Conservation (phyloP, 2,888 invertebrate species). For the Eremobia ochroleuca region DNA sequence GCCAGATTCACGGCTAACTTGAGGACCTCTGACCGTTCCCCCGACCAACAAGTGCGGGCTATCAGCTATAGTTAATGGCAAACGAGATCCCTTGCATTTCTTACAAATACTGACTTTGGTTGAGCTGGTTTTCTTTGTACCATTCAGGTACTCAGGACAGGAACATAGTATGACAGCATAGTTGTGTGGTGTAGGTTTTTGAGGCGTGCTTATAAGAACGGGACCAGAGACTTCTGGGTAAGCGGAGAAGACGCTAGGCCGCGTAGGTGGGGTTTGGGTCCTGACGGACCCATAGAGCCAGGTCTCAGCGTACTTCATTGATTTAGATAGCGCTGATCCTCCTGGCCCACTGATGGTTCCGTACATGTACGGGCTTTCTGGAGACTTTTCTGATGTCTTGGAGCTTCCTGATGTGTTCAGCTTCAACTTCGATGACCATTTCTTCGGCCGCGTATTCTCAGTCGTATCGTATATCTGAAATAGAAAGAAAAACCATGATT, state of each 20-base stretch:
- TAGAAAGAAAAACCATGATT: slow-evolving; percentile 49
- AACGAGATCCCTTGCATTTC: slow-evolving; percentile 95
- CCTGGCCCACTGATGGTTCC: slow-evolving; percentile 91
- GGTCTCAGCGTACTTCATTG: slow-evolving; percentile 96
- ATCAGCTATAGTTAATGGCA: slow-evolving; percentile 93
- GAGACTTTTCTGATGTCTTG: slow-evolving; percentile 87
- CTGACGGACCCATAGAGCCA: slow-evolving; percentile 96
- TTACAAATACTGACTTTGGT: slow-evolving; percentile 95
- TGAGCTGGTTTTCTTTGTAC: slow-evolving; percentile 93
- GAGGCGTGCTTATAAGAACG: slow-evolving; percentile 89
- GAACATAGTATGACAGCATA: slow-evolving; percentile 95
- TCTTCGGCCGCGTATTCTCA: slow-evolving; percentile 91
- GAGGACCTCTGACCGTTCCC: slow-evolving; percentile 92
- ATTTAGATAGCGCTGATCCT: slow-evolving; percentile 94
- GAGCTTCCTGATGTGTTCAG: slow-evolving; percentile 88
- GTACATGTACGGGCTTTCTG: slow-evolving; percentile 88
- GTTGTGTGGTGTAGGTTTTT: slow-evolving; percentile 91
- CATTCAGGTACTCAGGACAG: slow-evolving; percentile 95
- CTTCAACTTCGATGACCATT: slow-evolving; percentile 94
- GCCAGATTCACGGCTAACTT: slow-evolving; percentile 85
- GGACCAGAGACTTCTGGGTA: slow-evolving; percentile 87
- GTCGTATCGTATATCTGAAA: slow-evolving; percentile 89
- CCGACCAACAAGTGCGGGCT: slow-evolving; percentile 87
- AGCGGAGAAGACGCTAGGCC: slow-evolving; percentile 89
- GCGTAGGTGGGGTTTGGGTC: slow-evolving; percentile 86